A percentile compares a stretch with the other conserved stretches of the same genome.
Conservation (phyloP, 2,888 invertebrate genomes). For the Malacosoma neustria region DNA sequence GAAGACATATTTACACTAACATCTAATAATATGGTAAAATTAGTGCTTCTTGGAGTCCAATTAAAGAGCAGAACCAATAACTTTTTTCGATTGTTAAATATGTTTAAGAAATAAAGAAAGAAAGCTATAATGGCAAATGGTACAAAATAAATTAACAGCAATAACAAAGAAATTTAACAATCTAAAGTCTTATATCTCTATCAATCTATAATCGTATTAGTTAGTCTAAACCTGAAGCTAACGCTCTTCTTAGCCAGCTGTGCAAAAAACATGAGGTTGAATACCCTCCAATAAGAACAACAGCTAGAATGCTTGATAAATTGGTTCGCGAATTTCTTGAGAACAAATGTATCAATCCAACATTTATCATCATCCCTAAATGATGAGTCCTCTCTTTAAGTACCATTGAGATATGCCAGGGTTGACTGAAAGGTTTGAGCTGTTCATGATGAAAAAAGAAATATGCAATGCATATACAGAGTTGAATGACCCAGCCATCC, state of each 20-base stretch:
- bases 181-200: too few relatives aligned
- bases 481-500: slow-evolving; percentile 97
- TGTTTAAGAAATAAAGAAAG: too few relatives aligned
- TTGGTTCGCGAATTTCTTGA: slow-evolving; percentile 97
- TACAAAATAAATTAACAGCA: too few relatives aligned
- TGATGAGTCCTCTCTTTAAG: slow-evolving; percentile 99
- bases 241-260: slow-evolving; percentile 84
- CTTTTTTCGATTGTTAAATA: too few relatives aligned
- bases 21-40: too few relatives aligned
- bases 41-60: too few relatives aligned
- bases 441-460: slow-evolving; percentile 98
- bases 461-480: slow-evolving; percentile 99
- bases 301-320: slow-evolving; percentile 96
- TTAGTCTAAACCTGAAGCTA: slow-evolving; percentile 80
- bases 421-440: slow-evolving; percentile 97
- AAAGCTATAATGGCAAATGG: too few relatives aligned
- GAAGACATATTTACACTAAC: too few relatives aligned
- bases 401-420: slow-evolving; percentile 92
- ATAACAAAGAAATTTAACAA: too few relatives aligned
- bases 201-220: too few relatives aligned
- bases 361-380: slow-evolving; percentile 98
- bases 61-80: too few relatives aligned
- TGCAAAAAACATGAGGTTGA: slow-evolving; percentile 92
- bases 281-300: slow-evolving; percentile 94
- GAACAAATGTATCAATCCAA: slow-evolving; percentile 95